phyloP scores from a whole-genome alignment of 2,888 invertebrate species.

The Sesia bembeciformis region DNA sequence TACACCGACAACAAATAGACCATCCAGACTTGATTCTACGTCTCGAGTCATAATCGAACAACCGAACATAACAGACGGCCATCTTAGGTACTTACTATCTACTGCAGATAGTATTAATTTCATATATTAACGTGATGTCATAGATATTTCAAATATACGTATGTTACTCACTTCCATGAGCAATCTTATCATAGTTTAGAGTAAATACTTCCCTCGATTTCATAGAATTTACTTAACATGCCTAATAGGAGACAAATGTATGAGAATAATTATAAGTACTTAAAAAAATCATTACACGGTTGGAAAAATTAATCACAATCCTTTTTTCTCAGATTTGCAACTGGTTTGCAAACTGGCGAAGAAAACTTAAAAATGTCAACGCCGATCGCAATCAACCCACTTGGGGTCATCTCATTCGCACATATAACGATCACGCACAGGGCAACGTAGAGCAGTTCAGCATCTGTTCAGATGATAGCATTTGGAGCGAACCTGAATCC shows the following conservation, averaged over 20 bases:
- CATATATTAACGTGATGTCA: no score
- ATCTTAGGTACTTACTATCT: no score
- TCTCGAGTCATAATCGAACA: not conserved
- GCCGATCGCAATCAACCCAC: slow-evolving; percentile 79
- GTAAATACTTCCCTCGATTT: no score
- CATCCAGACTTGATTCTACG: no score
- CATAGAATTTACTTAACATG: not conserved
- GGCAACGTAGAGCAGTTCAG: slow-evolving; percentile 88
- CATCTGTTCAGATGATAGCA: slow-evolving; percentile 85
- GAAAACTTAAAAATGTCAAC: slow-evolving; percentile 84
- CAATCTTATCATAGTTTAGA: no score
- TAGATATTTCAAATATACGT: no score
- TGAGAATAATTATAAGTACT: no score
- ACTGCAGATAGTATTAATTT: no score
- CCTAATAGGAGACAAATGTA: no score
- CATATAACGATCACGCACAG: slow-evolving; percentile 82
- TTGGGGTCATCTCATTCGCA: slow-evolving; percentile 82
- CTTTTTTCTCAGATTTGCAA: slow-evolving; percentile 77
- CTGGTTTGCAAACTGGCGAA: slow-evolving; percentile 89
- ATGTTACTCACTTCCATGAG: no score
- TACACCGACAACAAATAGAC: no score
- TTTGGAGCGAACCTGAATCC: slow-evolving; percentile 81
- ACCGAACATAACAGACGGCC: not conserved
- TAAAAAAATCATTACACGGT: no score
- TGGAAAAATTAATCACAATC: not conserved